Evolutionary conservation across 2,113 vertebrate species (phyloP).

Genomic region (Perca fluviatilis): DNA sequence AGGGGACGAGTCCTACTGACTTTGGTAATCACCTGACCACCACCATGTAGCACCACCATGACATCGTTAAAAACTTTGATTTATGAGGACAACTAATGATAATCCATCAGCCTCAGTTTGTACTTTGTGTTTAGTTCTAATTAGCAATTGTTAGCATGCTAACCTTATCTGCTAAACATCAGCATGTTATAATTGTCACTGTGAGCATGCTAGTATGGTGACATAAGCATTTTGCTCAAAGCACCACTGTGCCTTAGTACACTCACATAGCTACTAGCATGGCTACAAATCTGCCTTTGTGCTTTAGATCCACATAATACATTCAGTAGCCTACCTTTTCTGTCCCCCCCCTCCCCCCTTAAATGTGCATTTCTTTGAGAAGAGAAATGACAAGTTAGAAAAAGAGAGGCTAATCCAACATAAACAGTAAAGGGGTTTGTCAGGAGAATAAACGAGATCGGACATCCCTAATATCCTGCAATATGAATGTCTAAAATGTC

Average conservation of each 20-base stretch:
- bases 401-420: background rate
- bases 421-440: constrained; percentile 57
- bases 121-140: background rate
- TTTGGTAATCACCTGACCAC: background rate
- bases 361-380: background rate
- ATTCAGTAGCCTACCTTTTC: too few species aligned
- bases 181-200: background rate
- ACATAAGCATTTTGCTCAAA: background rate
- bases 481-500: constrained; percentile 88
- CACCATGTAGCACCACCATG: background rate
- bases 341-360: too few species aligned
- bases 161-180: background rate
- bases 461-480: constrained; percentile 84
- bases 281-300: background rate
- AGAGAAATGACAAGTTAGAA: background rate
- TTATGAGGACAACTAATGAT: background rate
- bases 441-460: constrained; percentile 61
- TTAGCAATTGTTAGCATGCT: background rate
- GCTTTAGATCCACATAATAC: too few species aligned
- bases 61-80: too few species aligned
- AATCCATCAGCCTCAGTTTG: background rate
- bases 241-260: background rate
- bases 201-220: background rate
- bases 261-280: too few species aligned
- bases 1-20: background rate